A percentile compares a stretch with the other conserved stretches of the same genome.
Evolutionary conservation across 2,113 vertebrate species (phyloP).

Genomic region (Gymnarchus niloticus): DNA sequence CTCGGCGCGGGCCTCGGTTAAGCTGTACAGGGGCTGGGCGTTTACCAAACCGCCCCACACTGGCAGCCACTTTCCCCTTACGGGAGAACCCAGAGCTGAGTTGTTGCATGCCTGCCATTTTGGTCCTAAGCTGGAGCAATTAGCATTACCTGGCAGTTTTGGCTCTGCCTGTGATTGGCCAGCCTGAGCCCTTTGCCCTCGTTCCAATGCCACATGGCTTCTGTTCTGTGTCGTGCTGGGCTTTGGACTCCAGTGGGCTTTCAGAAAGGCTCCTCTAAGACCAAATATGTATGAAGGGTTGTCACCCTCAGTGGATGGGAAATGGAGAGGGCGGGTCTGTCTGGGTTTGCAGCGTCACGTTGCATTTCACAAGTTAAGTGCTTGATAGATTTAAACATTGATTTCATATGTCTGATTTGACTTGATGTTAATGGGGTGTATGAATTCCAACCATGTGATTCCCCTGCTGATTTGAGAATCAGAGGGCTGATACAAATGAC

Average conservation of each 20-base stretch:
- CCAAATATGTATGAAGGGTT: background rate
- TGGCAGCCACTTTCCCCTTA: background rate
- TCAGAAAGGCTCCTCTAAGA: background rate
- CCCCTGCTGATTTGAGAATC: too few relatives aligned
- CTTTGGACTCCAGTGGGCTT: background rate
- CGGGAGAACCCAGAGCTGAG: too few relatives aligned
- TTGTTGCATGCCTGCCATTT: too few relatives aligned
- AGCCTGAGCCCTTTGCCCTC: background rate
- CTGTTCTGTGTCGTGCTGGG: background rate
- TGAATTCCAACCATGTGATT: too few relatives aligned
- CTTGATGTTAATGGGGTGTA: too few relatives aligned
- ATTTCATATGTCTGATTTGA: background rate
- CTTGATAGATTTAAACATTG: background rate
- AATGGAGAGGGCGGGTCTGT: background rate
- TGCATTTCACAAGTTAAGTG: background rate
- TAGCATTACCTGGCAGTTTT: background rate
- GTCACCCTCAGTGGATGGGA: background rate
- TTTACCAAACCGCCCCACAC: background rate
- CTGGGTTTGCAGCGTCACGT: background rate
- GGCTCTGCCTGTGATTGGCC: background rate
- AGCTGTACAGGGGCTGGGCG: too few relatives aligned
- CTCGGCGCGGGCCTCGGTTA: too few relatives aligned
- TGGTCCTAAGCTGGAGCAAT: background rate
- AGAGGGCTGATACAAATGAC: background rate
- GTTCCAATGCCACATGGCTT: background rate